These are phyloP conservation scores for Microtus californicus DNA, from an alignment of 2,797 vertebrate genomes.

Conservation along the genomic window DNA sequence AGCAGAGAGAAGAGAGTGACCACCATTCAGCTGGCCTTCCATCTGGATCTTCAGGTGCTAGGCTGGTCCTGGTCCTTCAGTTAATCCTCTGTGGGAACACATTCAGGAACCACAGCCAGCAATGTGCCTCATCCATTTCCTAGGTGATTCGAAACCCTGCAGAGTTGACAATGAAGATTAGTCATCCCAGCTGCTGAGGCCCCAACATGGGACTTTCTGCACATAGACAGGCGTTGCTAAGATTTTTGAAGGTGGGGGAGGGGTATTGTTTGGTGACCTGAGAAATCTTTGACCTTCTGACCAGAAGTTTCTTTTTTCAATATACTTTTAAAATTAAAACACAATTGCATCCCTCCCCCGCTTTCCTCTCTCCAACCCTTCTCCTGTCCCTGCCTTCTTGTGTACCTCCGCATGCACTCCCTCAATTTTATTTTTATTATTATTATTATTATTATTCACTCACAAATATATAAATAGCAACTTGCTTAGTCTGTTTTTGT, in stretches of 20 bases:
- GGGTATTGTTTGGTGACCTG: background rate
- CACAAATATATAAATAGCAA: background rate
- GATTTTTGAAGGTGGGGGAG: background rate
- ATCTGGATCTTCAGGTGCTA: background rate
- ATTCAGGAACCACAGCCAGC: background rate
- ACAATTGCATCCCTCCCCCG: background rate
- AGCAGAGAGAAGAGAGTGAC: background rate
- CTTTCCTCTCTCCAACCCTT: background rate
- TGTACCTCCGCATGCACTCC: background rate
- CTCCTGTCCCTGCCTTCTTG: background rate
- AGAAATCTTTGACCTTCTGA: conserved; percentile 20
- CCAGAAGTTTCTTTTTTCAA: background rate
- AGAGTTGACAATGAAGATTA: background rate
- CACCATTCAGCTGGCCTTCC: no score
- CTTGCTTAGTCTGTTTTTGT: background rate
- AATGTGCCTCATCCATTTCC: background rate
- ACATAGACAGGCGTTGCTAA: background rate
- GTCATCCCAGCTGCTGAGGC: background rate
- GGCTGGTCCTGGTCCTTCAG: background rate
- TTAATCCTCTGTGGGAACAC: background rate
- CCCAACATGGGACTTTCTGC: background rate
- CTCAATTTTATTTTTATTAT: background rate
- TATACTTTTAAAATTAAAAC: background rate
- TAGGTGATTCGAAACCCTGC: background rate
- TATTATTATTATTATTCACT: background rate